Percentiles rank a stretch among this genome's conserved stretches.
Evolutionary conservation across 2,113 vertebrate species (phyloP).

Genomic region (cattle (Bos taurus)): DNA sequence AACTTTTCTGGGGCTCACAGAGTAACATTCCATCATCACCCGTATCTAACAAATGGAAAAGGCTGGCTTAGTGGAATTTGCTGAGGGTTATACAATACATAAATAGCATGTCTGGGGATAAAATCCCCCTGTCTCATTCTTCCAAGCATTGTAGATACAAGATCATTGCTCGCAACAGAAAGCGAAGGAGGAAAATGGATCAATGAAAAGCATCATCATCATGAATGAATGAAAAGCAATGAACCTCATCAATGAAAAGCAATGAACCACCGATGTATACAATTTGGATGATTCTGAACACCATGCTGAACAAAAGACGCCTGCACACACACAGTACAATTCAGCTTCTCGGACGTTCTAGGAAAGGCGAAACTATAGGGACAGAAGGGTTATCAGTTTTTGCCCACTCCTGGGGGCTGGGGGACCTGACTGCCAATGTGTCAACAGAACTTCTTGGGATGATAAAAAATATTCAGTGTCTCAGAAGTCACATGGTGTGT

Average conservation of each 20-base stretch:
- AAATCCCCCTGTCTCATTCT: background rate
- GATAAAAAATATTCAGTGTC: background rate
- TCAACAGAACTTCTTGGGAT: background rate
- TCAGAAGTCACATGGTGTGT: background rate
- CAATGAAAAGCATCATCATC: too few relatives aligned
- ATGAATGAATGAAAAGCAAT: too few relatives aligned
- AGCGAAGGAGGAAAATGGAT: background rate
- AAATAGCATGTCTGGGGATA: background rate
- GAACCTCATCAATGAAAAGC: too few relatives aligned
- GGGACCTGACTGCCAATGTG: background rate
- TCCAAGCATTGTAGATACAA: background rate
- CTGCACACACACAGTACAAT: too few relatives aligned
- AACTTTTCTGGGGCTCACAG: background rate
- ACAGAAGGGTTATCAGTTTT: background rate
- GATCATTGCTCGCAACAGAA: background rate
- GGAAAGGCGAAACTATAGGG: background rate
- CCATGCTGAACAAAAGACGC: background rate
- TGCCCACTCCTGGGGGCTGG: background rate
- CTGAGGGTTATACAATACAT: background rate
- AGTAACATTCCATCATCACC: background rate
- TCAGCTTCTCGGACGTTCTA: background rate
- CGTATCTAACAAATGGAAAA: background rate
- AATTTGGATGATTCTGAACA: background rate
- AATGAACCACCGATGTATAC: background rate
- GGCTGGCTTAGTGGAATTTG: background rate